Conservation (phyloP, 2,888 invertebrate genomes). For the Heliconius erato region DNA sequence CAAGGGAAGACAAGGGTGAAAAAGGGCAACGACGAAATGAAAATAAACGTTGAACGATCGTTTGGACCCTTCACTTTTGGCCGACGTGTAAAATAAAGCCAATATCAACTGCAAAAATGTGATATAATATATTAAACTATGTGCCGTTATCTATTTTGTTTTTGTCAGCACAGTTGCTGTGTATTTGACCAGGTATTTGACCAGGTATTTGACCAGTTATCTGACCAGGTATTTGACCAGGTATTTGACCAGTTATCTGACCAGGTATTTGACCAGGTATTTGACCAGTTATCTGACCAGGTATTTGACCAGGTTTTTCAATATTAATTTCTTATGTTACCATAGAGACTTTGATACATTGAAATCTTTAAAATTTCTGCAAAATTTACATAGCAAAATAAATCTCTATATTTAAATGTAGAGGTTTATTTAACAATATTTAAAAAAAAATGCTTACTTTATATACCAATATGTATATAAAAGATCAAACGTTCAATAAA, state of each 20-base stretch:
- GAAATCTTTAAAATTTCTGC: too few relatives aligned
- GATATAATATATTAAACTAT: conserved; percentile 44
- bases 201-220: too few relatives aligned
- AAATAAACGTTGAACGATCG: conserved; percentile 80
- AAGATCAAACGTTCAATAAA: not conserved
- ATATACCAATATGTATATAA: not conserved
- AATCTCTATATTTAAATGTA: not conserved
- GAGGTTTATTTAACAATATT: too few relatives aligned
- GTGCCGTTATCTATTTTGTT: conserved; percentile 12
- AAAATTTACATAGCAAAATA: not conserved
- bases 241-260: too few relatives aligned
- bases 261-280: too few relatives aligned
- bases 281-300: too few relatives aligned
- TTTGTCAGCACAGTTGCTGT: not conserved
- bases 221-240: too few relatives aligned
- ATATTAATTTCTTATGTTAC: too few relatives aligned
- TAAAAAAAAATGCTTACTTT: not conserved
- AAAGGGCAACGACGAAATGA: conserved; percentile 76
- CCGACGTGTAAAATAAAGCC: conserved; percentile 49
- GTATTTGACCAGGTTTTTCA: too few relatives aligned
- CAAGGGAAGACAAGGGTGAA: conserved; percentile 80
- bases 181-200: too few relatives aligned
- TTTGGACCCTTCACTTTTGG: conserved; percentile 65
- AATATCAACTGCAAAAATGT: conserved; percentile 50
- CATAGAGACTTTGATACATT: too few relatives aligned